These are phyloP conservation scores for Lampropteryx suffumata DNA, from an alignment of 2,888 invertebrate genomes.

Conservation along the genomic window DNA sequence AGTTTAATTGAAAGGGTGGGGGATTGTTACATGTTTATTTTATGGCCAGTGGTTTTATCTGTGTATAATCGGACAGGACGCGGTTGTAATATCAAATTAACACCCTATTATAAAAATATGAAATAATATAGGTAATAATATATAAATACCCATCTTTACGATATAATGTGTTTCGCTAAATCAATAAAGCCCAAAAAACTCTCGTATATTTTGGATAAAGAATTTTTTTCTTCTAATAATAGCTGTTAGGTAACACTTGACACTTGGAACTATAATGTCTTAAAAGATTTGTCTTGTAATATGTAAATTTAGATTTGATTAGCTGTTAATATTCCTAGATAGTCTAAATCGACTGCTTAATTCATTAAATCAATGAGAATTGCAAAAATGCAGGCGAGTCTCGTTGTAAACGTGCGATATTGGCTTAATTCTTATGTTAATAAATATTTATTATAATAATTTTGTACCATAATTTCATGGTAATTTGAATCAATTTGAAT, in stretches of 20 bases:
- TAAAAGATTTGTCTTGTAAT: slow-evolving; percentile 31
- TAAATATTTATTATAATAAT: slow-evolving; percentile 24
- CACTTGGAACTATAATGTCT: slow-evolving; percentile 23
- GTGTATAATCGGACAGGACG: slow-evolving; percentile 44
- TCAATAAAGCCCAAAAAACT: not conserved
- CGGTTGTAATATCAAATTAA: slow-evolving; percentile 56
- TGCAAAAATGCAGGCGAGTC: slow-evolving; percentile 24
- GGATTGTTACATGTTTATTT: slow-evolving; percentile 5
- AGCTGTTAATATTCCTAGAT: slow-evolving; percentile 36
- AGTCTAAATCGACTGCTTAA: slow-evolving; percentile 24
- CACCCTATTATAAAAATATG: slow-evolving; percentile 44
- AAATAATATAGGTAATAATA: not conserved
- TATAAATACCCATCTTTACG: not conserved
- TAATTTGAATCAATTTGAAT: slow-evolving; percentile 34
- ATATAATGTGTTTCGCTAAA: not conserved
- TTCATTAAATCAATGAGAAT: slow-evolving; percentile 27
- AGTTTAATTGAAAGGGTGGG: slow-evolving; percentile 3
- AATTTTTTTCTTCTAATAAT: slow-evolving; percentile 3
- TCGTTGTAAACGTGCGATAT: slow-evolving; percentile 22
- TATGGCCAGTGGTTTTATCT: slow-evolving; percentile 13
- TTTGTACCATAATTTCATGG: slow-evolving; percentile 20
- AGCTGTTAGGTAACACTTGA: slow-evolving; percentile 12
- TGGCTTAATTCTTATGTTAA: slow-evolving; percentile 19
- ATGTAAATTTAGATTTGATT: slow-evolving; percentile 36
- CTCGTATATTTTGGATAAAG: slow-evolving; percentile 1